These are phyloP conservation scores for Campylomormyrus tamandua DNA, from an alignment of 2,113 vertebrate species.

Conservation along the genomic window DNA sequence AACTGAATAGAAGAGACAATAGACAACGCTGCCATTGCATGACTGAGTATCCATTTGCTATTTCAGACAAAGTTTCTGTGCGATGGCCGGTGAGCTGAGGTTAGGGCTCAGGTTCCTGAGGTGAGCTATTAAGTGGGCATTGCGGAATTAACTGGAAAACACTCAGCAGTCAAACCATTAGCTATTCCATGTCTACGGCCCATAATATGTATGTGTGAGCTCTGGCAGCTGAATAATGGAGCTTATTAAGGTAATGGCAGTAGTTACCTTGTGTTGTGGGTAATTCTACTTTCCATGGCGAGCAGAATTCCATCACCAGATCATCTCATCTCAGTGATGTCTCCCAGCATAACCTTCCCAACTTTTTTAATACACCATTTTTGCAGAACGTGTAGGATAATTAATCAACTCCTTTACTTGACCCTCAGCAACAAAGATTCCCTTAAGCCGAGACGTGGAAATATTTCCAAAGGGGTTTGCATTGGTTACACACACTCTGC, in stretches of 20 bases:
- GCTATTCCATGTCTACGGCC: slow-evolving; percentile 12
- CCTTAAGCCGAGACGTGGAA: background rate
- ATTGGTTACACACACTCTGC: background rate
- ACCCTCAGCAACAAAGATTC: background rate
- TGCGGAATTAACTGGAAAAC: slow-evolving; percentile 23
- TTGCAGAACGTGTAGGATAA: background rate
- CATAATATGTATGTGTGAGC: slow-evolving; percentile 10
- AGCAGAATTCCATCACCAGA: slow-evolving; percentile 5
- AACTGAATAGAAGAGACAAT: background rate
- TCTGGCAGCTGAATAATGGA: slow-evolving; percentile 25
- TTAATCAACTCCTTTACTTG: background rate
- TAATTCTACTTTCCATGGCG: slow-evolving; percentile 9
- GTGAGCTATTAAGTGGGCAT: slow-evolving; percentile 16
- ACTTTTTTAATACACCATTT: background rate
- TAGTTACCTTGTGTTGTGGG: slow-evolving; percentile 22
- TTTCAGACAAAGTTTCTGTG: background rate
- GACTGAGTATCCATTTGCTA: too few species aligned
- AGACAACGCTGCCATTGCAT: background rate
- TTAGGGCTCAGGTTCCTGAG: background rate
- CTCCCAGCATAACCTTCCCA: background rate
- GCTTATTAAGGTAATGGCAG: slow-evolving; percentile 25
- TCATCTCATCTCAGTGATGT: background rate
- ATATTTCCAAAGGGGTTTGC: background rate
- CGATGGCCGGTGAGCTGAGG: background rate
- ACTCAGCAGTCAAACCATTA: slow-evolving; percentile 29